Evolutionary conservation across 2,113 vertebrate species (phyloP).

Genomic region (Excalfactoria chinensis): DNA sequence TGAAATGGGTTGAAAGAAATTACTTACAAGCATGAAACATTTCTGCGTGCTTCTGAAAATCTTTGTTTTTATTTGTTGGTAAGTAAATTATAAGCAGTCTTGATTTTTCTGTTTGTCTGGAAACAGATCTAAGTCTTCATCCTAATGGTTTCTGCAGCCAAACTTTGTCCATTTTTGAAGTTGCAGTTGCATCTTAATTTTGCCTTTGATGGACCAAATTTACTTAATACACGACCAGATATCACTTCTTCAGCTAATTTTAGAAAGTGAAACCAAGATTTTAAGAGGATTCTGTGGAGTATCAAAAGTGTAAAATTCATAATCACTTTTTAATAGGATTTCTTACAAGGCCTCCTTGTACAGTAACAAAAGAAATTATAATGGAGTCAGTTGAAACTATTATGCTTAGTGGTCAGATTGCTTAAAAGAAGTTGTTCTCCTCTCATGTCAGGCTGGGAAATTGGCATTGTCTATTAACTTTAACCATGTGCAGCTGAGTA

Average conservation of each 20-base stretch:
- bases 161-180: neutral
- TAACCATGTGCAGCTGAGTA: slow-evolving; percentile 39
- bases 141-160: neutral
- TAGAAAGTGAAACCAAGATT: neutral
- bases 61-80: neutral
- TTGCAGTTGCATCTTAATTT: neutral
- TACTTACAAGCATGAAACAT: neutral
- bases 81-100: neutral
- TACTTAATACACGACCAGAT: neutral
- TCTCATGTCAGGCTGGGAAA: slow-evolving; percentile 12
- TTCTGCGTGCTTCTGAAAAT: neutral
- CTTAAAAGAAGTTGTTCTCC: slow-evolving; percentile 14
- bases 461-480: slow-evolving; percentile 61
- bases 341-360: neutral
- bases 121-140: neutral
- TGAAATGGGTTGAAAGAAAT: neutral
- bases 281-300: neutral
- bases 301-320: neutral
- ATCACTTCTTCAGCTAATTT: neutral
- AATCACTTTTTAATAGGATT: neutral
- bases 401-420: slow-evolving; percentile 21
- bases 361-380: neutral
- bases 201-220: neutral
- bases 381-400: neutral
- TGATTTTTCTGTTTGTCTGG: neutral